Conservation (phyloP, 2,797 vertebrate genomes). For the Nasua narica region DNA sequence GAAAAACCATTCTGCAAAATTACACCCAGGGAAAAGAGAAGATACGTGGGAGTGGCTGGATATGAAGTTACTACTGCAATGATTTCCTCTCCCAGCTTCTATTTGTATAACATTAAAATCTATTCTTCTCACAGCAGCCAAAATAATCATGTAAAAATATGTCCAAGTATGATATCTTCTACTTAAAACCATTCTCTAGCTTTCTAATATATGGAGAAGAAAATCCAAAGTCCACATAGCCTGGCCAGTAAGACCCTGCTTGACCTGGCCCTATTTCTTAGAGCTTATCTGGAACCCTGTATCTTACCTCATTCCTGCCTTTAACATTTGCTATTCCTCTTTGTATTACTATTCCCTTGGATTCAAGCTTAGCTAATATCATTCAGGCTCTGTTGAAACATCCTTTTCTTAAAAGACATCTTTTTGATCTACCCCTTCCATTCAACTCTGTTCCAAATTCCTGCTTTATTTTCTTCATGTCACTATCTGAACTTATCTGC, state of each 20-base stretch:
- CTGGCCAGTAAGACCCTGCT: background rate
- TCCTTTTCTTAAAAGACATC: background rate
- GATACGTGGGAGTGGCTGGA: background rate
- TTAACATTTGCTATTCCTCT: background rate
- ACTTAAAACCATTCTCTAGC: background rate
- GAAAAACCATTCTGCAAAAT: background rate
- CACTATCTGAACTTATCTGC: background rate
- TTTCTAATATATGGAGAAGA: background rate
- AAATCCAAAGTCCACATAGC: background rate
- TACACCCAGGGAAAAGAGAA: background rate
- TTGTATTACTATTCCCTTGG: background rate
- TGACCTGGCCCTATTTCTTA: background rate
- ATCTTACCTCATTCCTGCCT: background rate
- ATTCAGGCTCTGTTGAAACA: background rate
- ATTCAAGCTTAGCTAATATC: background rate
- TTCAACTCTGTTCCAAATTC: background rate
- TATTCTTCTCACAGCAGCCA: background rate
- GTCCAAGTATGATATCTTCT: background rate
- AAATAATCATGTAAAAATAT: background rate
- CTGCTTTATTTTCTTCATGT: background rate
- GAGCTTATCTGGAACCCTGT: background rate
- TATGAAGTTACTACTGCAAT: background rate
- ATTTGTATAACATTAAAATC: slow-evolving; percentile 7
- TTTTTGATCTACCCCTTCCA: background rate
- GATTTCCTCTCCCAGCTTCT: background rate